A percentile compares a stretch with the other conserved stretches of the same genome.
phyloP scores from a whole-genome alignment of 2,797 vertebrate species.

The Tragopan temminckii region DNA sequence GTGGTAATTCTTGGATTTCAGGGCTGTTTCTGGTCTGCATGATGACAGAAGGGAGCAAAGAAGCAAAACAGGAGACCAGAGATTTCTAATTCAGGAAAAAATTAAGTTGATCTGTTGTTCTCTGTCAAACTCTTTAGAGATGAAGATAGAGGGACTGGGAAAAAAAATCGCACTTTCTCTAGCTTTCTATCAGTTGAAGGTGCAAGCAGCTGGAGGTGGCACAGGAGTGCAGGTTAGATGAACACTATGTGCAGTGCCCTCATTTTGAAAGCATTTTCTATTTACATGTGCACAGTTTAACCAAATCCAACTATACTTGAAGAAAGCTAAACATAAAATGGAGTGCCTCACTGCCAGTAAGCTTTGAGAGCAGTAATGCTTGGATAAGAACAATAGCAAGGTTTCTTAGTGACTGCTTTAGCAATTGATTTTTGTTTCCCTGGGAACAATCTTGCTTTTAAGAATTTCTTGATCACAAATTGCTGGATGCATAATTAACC shows the following conservation, averaged over 20 bases:
- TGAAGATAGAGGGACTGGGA: not conserved
- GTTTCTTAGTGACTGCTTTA: not conserved
- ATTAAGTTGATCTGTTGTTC: not conserved
- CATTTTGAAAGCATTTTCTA: not conserved
- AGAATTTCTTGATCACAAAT: not conserved
- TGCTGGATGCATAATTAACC: not conserved
- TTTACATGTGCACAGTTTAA: not conserved
- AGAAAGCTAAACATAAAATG: not conserved
- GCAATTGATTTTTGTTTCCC: not conserved
- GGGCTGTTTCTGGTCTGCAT: not conserved
- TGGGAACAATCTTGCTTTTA: not conserved
- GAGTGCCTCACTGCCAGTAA: not conserved
- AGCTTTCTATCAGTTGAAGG: not conserved
- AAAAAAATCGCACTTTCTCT: not conserved
- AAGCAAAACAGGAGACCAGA: not conserved
- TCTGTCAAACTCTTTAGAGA: not conserved
- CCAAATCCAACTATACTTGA: not conserved
- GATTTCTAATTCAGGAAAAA: not conserved
- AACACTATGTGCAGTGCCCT: not conserved
- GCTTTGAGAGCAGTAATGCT: not conserved
- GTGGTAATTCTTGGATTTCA: not conserved
- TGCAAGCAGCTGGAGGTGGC: not conserved
- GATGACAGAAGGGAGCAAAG: not conserved
- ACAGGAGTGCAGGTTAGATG: not conserved
- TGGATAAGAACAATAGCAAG: not conserved